Percentiles rank a stretch among this genome's conserved stretches.
Evolutionary conservation across 2,797 vertebrate genomes (phyloP).

Genomic region (Parauchenoglanis ngamensis): DNA sequence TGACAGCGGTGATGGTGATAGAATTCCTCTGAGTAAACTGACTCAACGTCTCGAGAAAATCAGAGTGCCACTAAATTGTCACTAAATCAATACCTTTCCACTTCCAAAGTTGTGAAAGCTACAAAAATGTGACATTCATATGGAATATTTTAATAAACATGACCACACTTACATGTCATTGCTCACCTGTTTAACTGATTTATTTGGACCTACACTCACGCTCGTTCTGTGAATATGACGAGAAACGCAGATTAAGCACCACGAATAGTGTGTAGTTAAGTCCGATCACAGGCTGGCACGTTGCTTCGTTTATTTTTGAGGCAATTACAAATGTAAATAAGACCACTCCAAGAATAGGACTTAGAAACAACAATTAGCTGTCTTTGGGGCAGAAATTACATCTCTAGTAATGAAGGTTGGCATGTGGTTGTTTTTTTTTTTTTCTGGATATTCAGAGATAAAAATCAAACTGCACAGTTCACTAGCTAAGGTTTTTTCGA

Average conservation of each 20-base stretch:
- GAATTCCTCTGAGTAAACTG: background rate
- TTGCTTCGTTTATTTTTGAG: conserved; percentile 10
- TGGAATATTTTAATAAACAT: background rate
- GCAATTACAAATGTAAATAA: conserved; percentile 24
- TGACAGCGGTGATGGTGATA: background rate
- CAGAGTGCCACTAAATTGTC: background rate
- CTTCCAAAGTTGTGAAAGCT: background rate
- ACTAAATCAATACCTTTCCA: background rate
- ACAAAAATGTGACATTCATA: background rate
- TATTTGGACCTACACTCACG: background rate
- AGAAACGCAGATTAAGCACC: background rate
- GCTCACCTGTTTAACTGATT: background rate
- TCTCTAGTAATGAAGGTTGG: conserved; percentile 9
- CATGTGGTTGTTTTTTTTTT: background rate
- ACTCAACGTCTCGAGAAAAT: background rate
- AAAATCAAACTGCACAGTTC: background rate
- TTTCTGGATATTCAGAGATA: background rate
- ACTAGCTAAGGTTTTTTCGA: background rate
- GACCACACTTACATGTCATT: background rate
- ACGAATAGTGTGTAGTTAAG: background rate
- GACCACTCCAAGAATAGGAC: conserved; percentile 1
- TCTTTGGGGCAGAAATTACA: background rate
- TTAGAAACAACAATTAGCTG: conserved; percentile 22
- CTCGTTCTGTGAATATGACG: background rate
- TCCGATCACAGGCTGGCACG: background rate